Conservation (phyloP, 2,797 vertebrate species). For the Micropoecilia bifurca region DNA sequence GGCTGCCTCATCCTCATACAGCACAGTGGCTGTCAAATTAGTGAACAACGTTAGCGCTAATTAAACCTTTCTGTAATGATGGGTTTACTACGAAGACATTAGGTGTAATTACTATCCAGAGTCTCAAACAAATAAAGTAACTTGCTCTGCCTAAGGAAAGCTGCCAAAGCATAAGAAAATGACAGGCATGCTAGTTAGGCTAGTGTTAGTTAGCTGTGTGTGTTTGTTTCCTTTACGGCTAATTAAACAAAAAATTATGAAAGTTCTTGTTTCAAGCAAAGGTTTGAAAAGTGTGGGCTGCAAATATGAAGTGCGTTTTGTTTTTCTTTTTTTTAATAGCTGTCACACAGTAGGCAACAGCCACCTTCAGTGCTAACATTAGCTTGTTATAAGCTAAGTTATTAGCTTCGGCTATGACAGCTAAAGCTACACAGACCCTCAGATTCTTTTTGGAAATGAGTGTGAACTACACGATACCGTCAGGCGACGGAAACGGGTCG, state of each 20-base stretch:
- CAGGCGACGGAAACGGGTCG: background rate
- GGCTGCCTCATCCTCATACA: background rate
- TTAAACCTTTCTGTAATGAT: background rate
- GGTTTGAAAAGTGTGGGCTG: background rate
- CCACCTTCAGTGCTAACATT: constrained; percentile 60
- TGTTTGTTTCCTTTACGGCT: background rate
- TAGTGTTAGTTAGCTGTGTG: constrained; percentile 24
- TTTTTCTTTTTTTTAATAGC: background rate
- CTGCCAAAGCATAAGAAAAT: constrained; percentile 3
- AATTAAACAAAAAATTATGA: background rate
- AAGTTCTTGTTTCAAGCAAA: background rate
- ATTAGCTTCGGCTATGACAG: background rate
- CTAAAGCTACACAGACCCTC: rapidly evolving
- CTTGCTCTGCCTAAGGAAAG: background rate
- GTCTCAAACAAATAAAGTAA: background rate
- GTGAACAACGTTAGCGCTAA: background rate
- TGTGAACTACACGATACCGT: background rate
- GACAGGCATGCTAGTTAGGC: constrained; percentile 35
- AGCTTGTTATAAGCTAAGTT: constrained; percentile 60
- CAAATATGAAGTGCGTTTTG: background rate
- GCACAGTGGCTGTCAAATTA: constrained; percentile 14
- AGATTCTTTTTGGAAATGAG: rapidly evolving
- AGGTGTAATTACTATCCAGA: rapidly evolving
- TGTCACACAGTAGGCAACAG: constrained; percentile 27
- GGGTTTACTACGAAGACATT: background rate